Evolutionary conservation across 2,888 invertebrate species (phyloP).

Genomic region (Trissonchulus latispiculum): DNA sequence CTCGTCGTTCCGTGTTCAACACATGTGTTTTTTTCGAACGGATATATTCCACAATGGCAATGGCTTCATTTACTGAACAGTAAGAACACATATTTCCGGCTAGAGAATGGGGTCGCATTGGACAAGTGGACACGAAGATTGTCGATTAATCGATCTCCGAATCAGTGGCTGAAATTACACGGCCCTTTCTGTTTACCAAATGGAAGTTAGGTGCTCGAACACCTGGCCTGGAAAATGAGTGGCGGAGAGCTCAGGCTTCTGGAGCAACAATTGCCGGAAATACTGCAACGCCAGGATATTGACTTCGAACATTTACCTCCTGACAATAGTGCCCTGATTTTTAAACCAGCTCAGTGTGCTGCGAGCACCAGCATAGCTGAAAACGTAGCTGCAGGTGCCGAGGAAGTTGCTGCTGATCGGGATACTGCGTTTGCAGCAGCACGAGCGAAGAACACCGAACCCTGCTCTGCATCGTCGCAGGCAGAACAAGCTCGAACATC

Average conservation of each 20-base stretch:
- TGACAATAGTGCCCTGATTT: background rate
- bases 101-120: background rate
- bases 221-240: background rate
- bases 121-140: too few relatives aligned
- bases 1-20: background rate
- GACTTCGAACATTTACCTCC: background rate
- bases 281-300: background rate
- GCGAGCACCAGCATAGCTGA: background rate
- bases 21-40: background rate
- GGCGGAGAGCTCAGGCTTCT: background rate
- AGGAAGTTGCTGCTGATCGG: background rate
- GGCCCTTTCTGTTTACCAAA: background rate
- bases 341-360: background rate
- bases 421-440: background rate
- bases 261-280: background rate
- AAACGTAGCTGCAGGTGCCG: background rate
- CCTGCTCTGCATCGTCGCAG: background rate
- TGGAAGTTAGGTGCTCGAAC: background rate
- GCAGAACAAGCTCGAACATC: background rate
- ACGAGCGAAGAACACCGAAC: background rate
- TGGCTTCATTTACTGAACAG: background rate
- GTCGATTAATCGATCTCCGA: background rate
- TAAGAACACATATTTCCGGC: background rate
- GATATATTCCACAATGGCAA: background rate
- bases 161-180: background rate